A percentile compares a stretch with the other conserved stretches of the same genome.
These are phyloP conservation scores for Hemiscyllium ocellatum DNA, from an alignment of 2,113 vertebrate genomes.

Conservation along the genomic window DNA sequence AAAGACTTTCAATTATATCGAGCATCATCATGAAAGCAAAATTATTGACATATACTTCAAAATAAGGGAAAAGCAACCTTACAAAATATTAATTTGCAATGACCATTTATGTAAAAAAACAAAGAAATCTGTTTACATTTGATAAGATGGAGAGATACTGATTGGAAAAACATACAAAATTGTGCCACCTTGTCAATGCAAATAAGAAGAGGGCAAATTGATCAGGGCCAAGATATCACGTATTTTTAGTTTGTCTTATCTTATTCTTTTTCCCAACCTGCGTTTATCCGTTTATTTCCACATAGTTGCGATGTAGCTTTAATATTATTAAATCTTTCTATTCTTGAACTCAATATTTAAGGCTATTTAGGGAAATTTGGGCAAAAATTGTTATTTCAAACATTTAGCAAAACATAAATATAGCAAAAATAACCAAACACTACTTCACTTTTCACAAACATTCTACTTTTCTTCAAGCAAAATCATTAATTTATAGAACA, in stretches of 20 bases:
- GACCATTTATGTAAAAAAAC: background rate
- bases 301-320: background rate
- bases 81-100: background rate
- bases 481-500: background rate
- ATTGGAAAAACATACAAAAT: background rate
- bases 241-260: background rate
- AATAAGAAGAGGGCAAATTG: background rate
- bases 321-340: background rate
- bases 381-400: background rate
- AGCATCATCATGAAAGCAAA: background rate
- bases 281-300: background rate
- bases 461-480: background rate
- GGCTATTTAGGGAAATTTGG: background rate
- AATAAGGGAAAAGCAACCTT: background rate
- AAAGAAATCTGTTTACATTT: background rate
- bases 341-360: background rate
- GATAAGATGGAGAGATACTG: background rate
- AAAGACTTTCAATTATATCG: background rate
- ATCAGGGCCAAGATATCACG: background rate
- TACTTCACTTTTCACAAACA: background rate
- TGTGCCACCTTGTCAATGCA: background rate
- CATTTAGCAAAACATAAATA: background rate
- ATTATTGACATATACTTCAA: background rate
- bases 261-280: background rate
- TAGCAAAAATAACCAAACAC: background rate